Evolutionary conservation across 2,797 vertebrate genomes (phyloP), one percentile per base, ranked within the genome.

Genomic region (Onychomys leucogaster): DNA sequence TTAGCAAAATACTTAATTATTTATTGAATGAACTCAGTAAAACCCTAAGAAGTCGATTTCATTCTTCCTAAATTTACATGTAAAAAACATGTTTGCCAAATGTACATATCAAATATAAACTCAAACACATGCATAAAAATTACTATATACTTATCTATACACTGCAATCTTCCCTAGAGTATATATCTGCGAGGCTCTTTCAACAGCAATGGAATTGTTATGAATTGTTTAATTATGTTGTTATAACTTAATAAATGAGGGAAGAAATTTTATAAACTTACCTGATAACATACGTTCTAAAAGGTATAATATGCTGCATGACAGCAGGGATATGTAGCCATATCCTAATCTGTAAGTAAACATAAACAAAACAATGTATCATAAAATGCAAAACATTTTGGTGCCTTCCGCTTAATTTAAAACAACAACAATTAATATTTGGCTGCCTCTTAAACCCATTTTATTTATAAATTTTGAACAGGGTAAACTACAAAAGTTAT

Each of bases 291-390:
- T 99, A 99, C 46, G 99, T 99, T 98, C 99, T 99, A 98, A 99
- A 99, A 82, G 99, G 99, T 98, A 99, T 99, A 98, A 99, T 99
- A 98, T 99, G 99, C 98, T 99, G 99, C 99, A 99, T 99, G 98
- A 99, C 99, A 90, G 99, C 99, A 94, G 99, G 99, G 98, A 99
- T 99, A 99, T 99, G 99, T 96, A 99, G 98, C 99, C 99, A 99
- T 99, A 99, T 99, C 98, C 99, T 99, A 98, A 99, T 99, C 99
- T 99, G 97, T 10, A 98, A 98, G 93, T 65, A 98, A 98, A 98
- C 65, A 96, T 19, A 98, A 92, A 98, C 86, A 98, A 8, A 43
- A 96, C 34, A 98, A 81, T 75, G 14, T 29, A 57, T 76, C 86
- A 92, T 21, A 19, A 77, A 34, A 85, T 19, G 1, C 93, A 29